Percentiles rank a stretch among this genome's conserved stretches.
Evolutionary conservation across 2,113 vertebrate species (phyloP).

Genomic region (Pimephales promelas): DNA sequence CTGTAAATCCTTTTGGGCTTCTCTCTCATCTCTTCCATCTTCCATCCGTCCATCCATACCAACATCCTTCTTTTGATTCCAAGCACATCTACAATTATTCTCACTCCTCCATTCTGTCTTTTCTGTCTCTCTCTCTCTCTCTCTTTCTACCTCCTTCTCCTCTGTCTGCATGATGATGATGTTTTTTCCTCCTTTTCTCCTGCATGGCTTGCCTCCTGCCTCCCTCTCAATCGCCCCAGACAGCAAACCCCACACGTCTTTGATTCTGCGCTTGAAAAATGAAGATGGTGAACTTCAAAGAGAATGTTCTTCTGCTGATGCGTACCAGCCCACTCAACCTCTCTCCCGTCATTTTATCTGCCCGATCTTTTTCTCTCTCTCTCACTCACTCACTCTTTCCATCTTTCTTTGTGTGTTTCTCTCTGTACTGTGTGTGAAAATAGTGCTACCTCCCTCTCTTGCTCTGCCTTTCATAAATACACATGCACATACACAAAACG

Average conservation of each 20-base stretch:
- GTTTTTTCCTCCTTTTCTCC: slow-evolving; percentile 45
- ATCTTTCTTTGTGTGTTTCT: slow-evolving; percentile 32
- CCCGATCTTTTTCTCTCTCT: slow-evolving; percentile 48
- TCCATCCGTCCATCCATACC: neutral
- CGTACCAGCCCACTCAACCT: slow-evolving; percentile 65
- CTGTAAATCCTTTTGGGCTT: slow-evolving; percentile 28
- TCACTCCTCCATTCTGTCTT: slow-evolving; percentile 19
- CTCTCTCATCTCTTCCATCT: slow-evolving; percentile 17
- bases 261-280: slow-evolving; percentile 72
- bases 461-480: slow-evolving; percentile 35
- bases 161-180: slow-evolving; percentile 26
- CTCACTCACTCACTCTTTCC: slow-evolving; percentile 48
- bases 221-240: slow-evolving; percentile 59
- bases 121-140: slow-evolving; percentile 9
- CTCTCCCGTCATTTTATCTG: slow-evolving; percentile 60
- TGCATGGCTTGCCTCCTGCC: slow-evolving; percentile 45
- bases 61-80: slow-evolving; percentile 26
- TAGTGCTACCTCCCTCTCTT: neutral
- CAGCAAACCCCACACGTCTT: slow-evolving; percentile 68
- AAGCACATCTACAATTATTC: neutral
- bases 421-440: slow-evolving; percentile 20
- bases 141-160: slow-evolving; percentile 2
- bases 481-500: neutral
- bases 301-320: slow-evolving; percentile 74
- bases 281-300: slow-evolving; percentile 76